A percentile compares a stretch with the other conserved stretches of the same genome.
Conservation (phyloP, 2,113 vertebrate species). For the Psettodes erumei region DNA sequence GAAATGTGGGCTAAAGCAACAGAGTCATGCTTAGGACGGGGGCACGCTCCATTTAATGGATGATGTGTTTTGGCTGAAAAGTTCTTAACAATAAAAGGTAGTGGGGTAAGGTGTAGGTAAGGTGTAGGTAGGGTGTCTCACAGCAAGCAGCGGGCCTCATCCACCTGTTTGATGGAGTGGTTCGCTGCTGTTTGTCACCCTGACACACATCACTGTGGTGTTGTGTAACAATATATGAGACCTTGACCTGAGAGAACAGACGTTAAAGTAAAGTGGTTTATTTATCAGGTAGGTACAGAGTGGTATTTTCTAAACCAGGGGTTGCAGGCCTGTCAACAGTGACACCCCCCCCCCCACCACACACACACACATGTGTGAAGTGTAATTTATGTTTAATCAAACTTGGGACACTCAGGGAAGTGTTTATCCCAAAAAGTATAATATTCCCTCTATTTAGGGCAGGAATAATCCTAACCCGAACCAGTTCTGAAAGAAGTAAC, state of each 20-base stretch:
- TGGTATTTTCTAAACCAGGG: neutral
- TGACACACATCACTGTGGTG: neutral
- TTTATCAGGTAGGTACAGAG: too few relatives aligned
- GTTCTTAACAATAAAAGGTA: too few relatives aligned
- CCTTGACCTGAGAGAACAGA: neutral
- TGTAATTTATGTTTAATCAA: neutral
- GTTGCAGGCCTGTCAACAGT: too few relatives aligned
- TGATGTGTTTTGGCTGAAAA: too few relatives aligned
- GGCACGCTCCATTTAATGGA: neutral
- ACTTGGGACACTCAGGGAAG: too few relatives aligned
- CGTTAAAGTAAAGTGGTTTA: neutral
- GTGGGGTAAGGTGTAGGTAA: too few relatives aligned
- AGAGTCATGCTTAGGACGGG: neutral
- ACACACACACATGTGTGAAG: too few relatives aligned
- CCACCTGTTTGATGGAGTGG: neutral
- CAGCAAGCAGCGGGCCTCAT: neutral
- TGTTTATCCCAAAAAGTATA: too few relatives aligned
- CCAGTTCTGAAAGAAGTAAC: neutral
- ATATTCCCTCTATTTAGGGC: neutral
- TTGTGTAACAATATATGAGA: neutral
- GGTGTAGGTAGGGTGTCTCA: too few relatives aligned
- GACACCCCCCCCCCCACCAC: too few relatives aligned
- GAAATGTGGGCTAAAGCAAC: neutral
- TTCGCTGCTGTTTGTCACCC: neutral
- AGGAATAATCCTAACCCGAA: neutral